Base-by-base conservation (phyloP, 1,140 invertebrate species). In the Mesaphorura yosii region DNA sequence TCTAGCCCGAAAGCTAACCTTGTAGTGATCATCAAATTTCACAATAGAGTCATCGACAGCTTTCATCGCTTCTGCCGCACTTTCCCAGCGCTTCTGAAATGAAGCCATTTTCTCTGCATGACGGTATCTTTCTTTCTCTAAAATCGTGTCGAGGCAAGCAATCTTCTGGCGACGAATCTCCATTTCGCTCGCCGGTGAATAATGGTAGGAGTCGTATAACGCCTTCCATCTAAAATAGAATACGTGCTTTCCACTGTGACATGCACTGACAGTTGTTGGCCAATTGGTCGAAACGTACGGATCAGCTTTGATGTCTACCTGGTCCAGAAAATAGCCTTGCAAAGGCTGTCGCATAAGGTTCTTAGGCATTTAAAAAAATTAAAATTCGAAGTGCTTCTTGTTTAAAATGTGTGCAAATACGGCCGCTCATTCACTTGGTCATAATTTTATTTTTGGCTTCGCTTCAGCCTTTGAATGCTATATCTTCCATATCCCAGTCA, bases 131-230 rank as follows among this genome's bases (percentile, higher is more conserved):
- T 41, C 55, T 27, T 41, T 51, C 2, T 28, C 27, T 5, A 57
- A 45, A 17, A 45, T n/a, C 17, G 12, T 7, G 31, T 55, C 46
- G 2, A 48, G 34, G 27, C 55, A 57, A 17, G 55, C 49, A 3
- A 52, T 22, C 29, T 28, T 3, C 2, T 34, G 29, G 26, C 55
- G 55, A 3, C 23, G 34, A 3, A 7, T 6, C 2, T 20, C 37
- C 27, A 57, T 40, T 20, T 57, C 55, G 15, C 26, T 39, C 7
- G 55, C 41, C 10, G 41, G 50, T 3, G 55, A 29, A 34, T 57
- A 57, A 26, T 31, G 19, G 29, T 7, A n/a, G 15, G 10, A 34
- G 4, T 48, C 46, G 23, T 31, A 48, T 5, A 34, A 20, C 12
- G 19, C 12, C 29, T 46, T 46, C 7, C 12, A 7, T 27, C 44